These are phyloP conservation scores for Neomicropteryx cornuta DNA, from an alignment of 1,140 invertebrate species.

Conservation along the genomic window DNA sequence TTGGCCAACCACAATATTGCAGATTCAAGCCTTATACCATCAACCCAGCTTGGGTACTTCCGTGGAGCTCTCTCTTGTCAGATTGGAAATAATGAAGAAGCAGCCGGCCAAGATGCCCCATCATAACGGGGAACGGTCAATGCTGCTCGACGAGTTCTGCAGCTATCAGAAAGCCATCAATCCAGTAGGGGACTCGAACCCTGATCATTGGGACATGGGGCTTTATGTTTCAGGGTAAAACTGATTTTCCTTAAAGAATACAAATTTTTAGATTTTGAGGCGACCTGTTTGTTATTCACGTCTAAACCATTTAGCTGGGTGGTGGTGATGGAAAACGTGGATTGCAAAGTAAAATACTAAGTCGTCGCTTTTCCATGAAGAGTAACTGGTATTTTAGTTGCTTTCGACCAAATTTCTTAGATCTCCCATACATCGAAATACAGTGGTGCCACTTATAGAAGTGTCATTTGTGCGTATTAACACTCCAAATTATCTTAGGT, in stretches of 20 bases:
- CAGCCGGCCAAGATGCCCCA: constrained; percentile 45
- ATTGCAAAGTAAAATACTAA: no score
- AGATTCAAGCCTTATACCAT: constrained; percentile 65
- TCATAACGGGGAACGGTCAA: constrained; percentile 49
- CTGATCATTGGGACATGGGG: constrained; percentile 68
- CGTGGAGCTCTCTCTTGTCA: constrained; percentile 57
- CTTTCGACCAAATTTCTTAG: no score
- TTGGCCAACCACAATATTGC: no score
- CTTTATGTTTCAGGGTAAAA: constrained; percentile 62
- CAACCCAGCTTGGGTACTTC: constrained; percentile 55
- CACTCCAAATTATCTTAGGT: neutral
- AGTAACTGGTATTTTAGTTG: no score
- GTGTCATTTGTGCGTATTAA: neutral
- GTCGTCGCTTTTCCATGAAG: no score
- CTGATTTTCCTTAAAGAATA: no score
- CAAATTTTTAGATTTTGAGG: no score
- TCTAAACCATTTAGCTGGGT: no score
- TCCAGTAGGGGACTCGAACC: constrained; percentile 47
- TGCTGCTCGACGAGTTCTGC: constrained; percentile 62
- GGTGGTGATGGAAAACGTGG: no score
- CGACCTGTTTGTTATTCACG: no score
- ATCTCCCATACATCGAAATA: no score
- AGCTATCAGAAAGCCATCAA: constrained; percentile 53
- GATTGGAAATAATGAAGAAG: constrained; percentile 54
- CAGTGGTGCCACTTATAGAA: no score